A percentile compares a stretch with the other conserved stretches of the same genome.
Evolutionary conservation across 2,888 invertebrate genomes (phyloP).

Genomic region (Desoria tigrina): DNA sequence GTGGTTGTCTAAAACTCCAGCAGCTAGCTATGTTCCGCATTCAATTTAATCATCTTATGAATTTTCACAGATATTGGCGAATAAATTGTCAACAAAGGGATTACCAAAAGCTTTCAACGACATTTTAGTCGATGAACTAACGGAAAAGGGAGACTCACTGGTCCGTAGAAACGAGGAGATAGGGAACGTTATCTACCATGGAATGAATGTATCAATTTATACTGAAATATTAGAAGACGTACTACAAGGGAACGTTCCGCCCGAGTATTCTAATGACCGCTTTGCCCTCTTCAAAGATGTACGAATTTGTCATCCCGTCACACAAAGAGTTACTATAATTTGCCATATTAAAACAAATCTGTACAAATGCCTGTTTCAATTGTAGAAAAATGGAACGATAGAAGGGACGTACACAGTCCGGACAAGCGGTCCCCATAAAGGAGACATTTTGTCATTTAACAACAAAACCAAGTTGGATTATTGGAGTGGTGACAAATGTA

Average conservation of each 20-base stretch:
- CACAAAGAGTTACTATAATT: not conserved
- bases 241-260: conserved; percentile 43
- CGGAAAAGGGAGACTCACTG: conserved; percentile 40
- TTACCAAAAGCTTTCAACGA: conserved; percentile 42
- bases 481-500: conserved; percentile 38
- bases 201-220: conserved; percentile 43
- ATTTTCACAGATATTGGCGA: conserved; percentile 37
- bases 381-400: conserved; percentile 34
- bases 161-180: conserved; percentile 36
- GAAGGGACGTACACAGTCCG: conserved; percentile 35
- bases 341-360: not conserved
- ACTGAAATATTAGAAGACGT: conserved; percentile 42
- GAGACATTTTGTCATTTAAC: conserved; percentile 34
- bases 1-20: no score
- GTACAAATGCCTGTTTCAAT: not conserved
- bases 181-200: conserved; percentile 39
- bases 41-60: no score
- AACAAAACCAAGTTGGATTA: conserved; percentile 35
- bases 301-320: not conserved
- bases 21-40: no score
- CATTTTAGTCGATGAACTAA: conserved; percentile 42
- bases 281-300: conserved; percentile 41
- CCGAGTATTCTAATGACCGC: conserved; percentile 34
- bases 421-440: conserved; percentile 31
- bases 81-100: conserved; percentile 37